Base-by-base conservation (phyloP, 2,888 invertebrate genomes). In the Cecidostiba fungosa region DNA sequence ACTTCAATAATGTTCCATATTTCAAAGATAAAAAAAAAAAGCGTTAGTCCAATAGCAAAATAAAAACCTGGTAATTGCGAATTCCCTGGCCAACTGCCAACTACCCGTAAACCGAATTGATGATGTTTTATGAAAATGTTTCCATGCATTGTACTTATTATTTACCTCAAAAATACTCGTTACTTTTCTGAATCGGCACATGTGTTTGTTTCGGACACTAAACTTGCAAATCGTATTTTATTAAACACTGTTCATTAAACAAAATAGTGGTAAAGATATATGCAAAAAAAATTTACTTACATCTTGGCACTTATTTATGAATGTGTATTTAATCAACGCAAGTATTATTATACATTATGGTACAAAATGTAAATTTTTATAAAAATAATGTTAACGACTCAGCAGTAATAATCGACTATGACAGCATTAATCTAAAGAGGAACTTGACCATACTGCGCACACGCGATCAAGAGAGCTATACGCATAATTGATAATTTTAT, bases 51-150 rank as follows among this genome's bases (percentile, higher is more conserved):
- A 3, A 78, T 54, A 4, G 23, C 36, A 73, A 77, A 78, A 69
- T 76, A 62, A 77, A 80, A 80, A 29, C 82, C 82, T n/a, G 77
- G 66, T 29, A 82, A 62, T 29, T 36, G 59, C 1, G 26, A 1
- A 12, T n/a, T 14, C 26, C n/a, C 47, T 4, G 85, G 82, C 76
- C 79, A 86, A 76, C 83, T 79, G 3, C 72, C 77, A 26, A 86
- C 36, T 3, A 86, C 39, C 59, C 77, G 54, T 23, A 86, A 66
- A 29, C 86, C 86, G 43, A 77, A 32, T 29, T 50, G 10, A 80
- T 86, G 86, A 36, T 86, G 86, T 39, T 3, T 14, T 23, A 81
- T 79, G 36, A 86, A 83, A 59, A 86, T 77, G 26, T 79, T 23
- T 3, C 8, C 1, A 73, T 32, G 23, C 82, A 83, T 80, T 43